These are phyloP conservation scores for Chloropsis hardwickii DNA, from an alignment of 2,113 vertebrate genomes.

Conservation along the genomic window DNA sequence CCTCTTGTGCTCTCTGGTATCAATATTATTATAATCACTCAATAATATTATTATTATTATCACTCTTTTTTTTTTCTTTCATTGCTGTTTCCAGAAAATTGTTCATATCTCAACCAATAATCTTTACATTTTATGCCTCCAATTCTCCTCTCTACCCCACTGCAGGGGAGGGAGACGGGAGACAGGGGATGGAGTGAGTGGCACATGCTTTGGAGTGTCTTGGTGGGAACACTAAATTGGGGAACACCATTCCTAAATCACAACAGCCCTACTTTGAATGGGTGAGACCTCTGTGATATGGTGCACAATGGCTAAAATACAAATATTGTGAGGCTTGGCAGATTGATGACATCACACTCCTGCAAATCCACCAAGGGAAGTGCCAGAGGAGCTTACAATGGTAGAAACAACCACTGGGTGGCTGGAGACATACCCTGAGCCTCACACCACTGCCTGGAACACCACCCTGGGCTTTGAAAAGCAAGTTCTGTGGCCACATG, in stretches of 20 bases:
- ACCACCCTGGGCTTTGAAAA: background rate
- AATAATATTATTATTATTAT: no score
- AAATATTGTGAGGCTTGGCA: background rate
- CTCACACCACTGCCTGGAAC: accelerated
- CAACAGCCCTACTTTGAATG: background rate
- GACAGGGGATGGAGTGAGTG: background rate
- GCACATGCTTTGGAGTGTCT: background rate
- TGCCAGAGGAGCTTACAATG: background rate
- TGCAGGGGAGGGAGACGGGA: accelerated
- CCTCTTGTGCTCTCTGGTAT: background rate
- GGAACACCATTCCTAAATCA: background rate
- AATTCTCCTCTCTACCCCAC: background rate
- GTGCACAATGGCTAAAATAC: background rate
- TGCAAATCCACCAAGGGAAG: accelerated
- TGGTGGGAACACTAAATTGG: background rate
- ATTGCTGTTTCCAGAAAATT: background rate
- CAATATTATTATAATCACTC: background rate
- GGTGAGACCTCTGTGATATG: background rate
- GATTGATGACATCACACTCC: background rate
- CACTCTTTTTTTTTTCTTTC: background rate
- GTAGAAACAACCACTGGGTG: no score
- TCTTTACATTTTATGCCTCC: background rate
- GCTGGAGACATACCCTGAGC: accelerated
- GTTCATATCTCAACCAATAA: background rate
- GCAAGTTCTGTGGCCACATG: background rate